Evolutionary conservation across 2,797 vertebrate species (phyloP), one percentile per base, ranked within the genome.

Genomic region (Loriculus beryllinus): DNA sequence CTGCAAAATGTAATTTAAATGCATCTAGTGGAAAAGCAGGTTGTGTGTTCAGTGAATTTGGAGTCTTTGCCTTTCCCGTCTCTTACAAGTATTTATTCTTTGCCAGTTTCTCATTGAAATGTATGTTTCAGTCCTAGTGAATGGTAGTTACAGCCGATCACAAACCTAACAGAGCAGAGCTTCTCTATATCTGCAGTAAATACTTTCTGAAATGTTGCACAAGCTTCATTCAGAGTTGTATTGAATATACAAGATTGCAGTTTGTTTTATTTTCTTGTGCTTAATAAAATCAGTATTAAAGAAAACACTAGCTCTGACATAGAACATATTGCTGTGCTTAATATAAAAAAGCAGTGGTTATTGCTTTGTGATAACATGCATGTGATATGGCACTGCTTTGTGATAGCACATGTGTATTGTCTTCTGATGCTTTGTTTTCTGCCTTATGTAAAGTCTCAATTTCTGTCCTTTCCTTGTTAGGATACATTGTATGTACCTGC

Each of bases 1-100:
- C 95, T 97, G 97, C 84, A 92, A 95, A 74, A 86, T 69, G 88
- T 96, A 97, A 97, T 97, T 96, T 96, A 90, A 86, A 92, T 75
- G 68, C 79, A 91, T 93, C 43, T 89, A 86, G 86, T 92, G 56
- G 91, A 96, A 96, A 95, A 94, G 26, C 67, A 88, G 84, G 86
- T 95, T 92, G 75, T 52, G 63, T 76, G 68, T 91, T 95, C 72
- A 88, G 52, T 84, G 67, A 90, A 75, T 92, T 86, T 82, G 83
- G 40, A 80, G 71, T 67, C 89, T 89, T 93, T 96, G 91, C 63
- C 78, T 95, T 95, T 94, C 80, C 40, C 3, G 25, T 88, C 54
- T 95, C 86, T 94, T 91, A 39, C 28, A 82, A 89, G 69, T 82
- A 69, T 92, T 82, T 71, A 25, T 77, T 93, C 37, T 76, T 90